Base-by-base conservation (phyloP, 2,113 vertebrate genomes). In the Sprattus sprattus region DNA sequence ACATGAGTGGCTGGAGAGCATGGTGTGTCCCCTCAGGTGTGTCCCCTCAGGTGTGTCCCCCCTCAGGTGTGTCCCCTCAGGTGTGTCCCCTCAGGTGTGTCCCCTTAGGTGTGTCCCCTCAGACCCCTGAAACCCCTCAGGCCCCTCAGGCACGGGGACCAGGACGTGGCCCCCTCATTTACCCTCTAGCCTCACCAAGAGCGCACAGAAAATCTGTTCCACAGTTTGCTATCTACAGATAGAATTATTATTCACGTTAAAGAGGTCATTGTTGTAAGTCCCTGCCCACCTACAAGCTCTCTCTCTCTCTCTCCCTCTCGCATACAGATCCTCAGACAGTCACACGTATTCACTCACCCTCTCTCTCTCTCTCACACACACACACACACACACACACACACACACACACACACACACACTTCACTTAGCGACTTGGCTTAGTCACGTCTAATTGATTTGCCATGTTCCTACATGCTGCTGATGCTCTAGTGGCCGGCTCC, bases 1-100 rank as follows among this genome's bases (percentile, higher is more conserved):
- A 94, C 93, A 90, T 89, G 92, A 94, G 93, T 92, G 93, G 93
- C 94, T 89, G 89, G 89, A 92, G 92, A 93, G 91, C 93, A 94
- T 92, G 86, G 84, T 80, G 81, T 85, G 46, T 87, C 28, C 71
- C 71, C 71, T 1, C 50, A 3, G 15, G 13, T n/a, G n/a, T n/a
- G n/a, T n/a, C n/a, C n/a, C n/a, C n/a, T n/a, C n/a, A n/a, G n/a
- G n/a, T n/a, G n/a, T n/a, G n/a, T n/a, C n/a, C n/a, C n/a, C n/a
- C n/a, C n/a, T n/a, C n/a, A n/a, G n/a, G n/a, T n/a, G n/a, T n/a
- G n/a, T n/a, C n/a, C n/a, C n/a, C n/a, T n/a, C n/a, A n/a, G n/a
- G n/a, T n/a, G n/a, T n/a, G n/a, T n/a, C n/a, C n/a, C n/a, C n/a
- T n/a, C n/a, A n/a, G n/a, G n/a, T n/a, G n/a, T n/a, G n/a, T n/a